Evolutionary conservation across 2,113 vertebrate species (phyloP), one percentile per base, ranked within the genome.

Genomic region (Typhlomys cinereus): DNA sequence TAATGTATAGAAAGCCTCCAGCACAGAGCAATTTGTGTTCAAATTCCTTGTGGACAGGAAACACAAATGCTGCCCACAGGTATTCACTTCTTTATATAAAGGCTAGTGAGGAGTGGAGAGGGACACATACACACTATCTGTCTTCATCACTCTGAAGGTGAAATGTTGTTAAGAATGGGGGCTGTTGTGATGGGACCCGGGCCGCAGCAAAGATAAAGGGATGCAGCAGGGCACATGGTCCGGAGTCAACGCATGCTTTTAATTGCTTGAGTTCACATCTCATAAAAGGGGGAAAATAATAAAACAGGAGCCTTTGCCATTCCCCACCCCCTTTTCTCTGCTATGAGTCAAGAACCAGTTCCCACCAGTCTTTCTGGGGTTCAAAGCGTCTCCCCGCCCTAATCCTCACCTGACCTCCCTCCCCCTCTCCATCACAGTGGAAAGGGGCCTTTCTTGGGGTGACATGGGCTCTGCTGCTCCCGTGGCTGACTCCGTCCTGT

Each of bases 231-330:
- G 74, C 52, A 90, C 70, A 61, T 41, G 39, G 73, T 85, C 31
- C 79, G 57, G 89, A 92, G 73, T 69, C 82, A 94, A 91, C 87
- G 76, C 31, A 3, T 52, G 21, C 87, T 94, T 95, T 95, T 96
- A 96, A 96, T 96, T 96, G 92, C 84, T 89, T 82, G 52, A 76
- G 94, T 93, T 96, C 91, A 94, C 95, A 92, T 95, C 92, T 91
- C 92, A 92, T 96, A 95, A 97, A 97, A 90, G 85, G 44, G 31
- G 27, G 46, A 52, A 64, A 61, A 92, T 81, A 95, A 90, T 64
- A 86, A 86, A 48, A 41, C 48, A 27, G 27, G 85, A 62, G 54
- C 64, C 41, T 39, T 88, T 79, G 50, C 61, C 64, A 34, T 66
- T 80, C 62, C 78, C 62, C 64, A 71, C 79, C 92, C 44, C n/a